Evolutionary conservation across 1,140 invertebrate genomes (phyloP).

Genomic region (Holotrichia oblita): DNA sequence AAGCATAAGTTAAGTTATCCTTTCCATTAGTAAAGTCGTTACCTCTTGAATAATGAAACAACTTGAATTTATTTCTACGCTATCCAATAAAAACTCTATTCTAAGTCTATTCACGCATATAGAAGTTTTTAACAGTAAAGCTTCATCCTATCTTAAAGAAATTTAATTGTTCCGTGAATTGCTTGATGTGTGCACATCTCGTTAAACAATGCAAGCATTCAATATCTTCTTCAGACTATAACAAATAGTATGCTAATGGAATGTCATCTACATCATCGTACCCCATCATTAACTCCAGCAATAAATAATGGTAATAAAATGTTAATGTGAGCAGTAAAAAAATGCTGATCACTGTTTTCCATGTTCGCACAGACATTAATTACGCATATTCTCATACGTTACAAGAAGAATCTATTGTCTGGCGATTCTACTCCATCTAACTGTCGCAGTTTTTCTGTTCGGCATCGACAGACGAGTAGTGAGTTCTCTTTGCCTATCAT

Average conservation of each 20-base stretch:
- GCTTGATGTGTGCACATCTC: neutral
- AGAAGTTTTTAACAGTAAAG: too few species aligned
- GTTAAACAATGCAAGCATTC: neutral
- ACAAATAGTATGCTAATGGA: slow-evolving; percentile 10
- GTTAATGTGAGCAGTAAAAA: slow-evolving; percentile 5
- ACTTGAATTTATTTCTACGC: too few species aligned
- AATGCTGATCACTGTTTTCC: slow-evolving; percentile 30
- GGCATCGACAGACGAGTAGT: neutral
- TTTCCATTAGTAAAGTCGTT: too few species aligned
- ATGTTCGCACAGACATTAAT: slow-evolving; percentile 13
- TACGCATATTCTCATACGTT: slow-evolving; percentile 5
- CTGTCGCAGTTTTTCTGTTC: neutral
- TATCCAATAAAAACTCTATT: too few species aligned
- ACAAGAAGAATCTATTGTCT: slow-evolving; percentile 11
- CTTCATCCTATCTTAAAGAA: neutral
- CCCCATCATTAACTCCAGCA: neutral
- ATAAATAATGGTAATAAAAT: slow-evolving; percentile 13
- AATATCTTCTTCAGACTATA: neutral
- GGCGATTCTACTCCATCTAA: neutral
- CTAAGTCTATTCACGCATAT: too few species aligned
- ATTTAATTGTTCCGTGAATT: neutral
- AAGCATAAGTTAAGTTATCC: too few species aligned
- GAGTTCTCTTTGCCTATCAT: neutral
- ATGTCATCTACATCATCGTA: neutral
- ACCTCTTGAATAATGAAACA: too few species aligned